Conservation (phyloP, 2,888 invertebrate genomes). For the Caenorhabditis uteleia region DNA sequence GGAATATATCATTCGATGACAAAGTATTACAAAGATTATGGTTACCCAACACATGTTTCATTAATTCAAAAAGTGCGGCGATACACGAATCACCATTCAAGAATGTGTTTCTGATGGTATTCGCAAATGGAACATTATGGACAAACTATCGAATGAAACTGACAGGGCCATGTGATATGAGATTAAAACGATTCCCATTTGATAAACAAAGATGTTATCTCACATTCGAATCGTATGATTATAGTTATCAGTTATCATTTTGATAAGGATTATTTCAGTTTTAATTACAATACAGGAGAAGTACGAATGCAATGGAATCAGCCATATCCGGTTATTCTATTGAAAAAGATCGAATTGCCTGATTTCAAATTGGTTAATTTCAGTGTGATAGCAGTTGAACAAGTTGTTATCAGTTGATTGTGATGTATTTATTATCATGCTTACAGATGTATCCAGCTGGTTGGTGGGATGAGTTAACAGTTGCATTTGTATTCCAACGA, state of each 20-base stretch:
- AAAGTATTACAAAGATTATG: constrained; percentile 65
- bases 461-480: constrained; percentile 69
- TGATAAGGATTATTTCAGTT: constrained; percentile 39
- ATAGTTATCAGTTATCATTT: constrained; percentile 5
- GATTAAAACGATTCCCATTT: constrained; percentile 64
- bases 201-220: constrained; percentile 67
- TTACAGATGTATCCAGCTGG: constrained; percentile 69
- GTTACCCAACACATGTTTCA: constrained; percentile 68
- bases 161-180: constrained; percentile 70
- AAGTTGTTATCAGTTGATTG: constrained; percentile 53
- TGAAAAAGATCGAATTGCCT: constrained; percentile 64
- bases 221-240: constrained; percentile 68
- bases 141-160: constrained; percentile 68
- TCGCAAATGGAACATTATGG: constrained; percentile 68
- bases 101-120: constrained; percentile 69
- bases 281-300: constrained; percentile 70
- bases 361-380: constrained; percentile 68
- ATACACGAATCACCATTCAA: constrained; percentile 69
- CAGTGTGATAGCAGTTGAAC: constrained; percentile 67
- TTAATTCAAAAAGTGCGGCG: constrained; percentile 68
- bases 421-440: not conserved
- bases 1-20: constrained; percentile 69
- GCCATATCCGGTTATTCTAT: constrained; percentile 62
- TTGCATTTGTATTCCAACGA: constrained; percentile 67
- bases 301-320: constrained; percentile 69